Evolutionary conservation across 1,140 invertebrate genomes (phyloP).

Genomic region (Solenopsis fugax): DNA sequence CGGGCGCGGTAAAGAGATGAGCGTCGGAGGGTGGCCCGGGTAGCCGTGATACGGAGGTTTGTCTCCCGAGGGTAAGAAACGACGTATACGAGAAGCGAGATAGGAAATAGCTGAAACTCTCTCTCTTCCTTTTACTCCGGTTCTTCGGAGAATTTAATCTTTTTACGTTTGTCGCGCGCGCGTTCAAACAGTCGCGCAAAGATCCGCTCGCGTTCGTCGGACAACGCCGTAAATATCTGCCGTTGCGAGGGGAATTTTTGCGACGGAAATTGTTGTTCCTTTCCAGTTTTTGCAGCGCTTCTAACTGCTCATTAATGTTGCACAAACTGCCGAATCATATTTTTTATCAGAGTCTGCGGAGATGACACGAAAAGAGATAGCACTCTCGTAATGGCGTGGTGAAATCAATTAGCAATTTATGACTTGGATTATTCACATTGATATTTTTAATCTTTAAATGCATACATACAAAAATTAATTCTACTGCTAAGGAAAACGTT

Average conservation of each 20-base stretch:
- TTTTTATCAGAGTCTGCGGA: neutral
- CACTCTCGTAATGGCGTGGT: neutral
- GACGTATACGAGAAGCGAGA: conserved; percentile 14
- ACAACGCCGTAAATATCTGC: neutral
- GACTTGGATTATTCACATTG: neutral
- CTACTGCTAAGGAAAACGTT: no score
- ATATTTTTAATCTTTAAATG: neutral
- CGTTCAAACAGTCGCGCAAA: conserved; percentile 13
- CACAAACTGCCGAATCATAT: neutral
- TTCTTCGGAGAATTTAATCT: conserved; percentile 49
- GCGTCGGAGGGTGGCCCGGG: neutral
- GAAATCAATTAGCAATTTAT: neutral
- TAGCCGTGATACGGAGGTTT: neutral
- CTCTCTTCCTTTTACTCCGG: neutral
- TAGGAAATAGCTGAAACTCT: conserved; percentile 50
- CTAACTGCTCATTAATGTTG: conserved; percentile 27
- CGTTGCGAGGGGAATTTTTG: neutral
- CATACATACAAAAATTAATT: neutral
- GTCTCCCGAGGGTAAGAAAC: neutral
- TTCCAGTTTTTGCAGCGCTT: neutral
- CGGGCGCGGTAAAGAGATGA: conserved; percentile 21
- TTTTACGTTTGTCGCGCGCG: conserved; percentile 12
- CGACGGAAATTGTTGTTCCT: conserved; percentile 7
- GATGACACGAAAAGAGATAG: neutral
- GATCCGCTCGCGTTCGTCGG: neutral